These are phyloP conservation scores for Choreutis nemorana DNA, from an alignment of 2,888 invertebrate genomes.

Conservation along the genomic window DNA sequence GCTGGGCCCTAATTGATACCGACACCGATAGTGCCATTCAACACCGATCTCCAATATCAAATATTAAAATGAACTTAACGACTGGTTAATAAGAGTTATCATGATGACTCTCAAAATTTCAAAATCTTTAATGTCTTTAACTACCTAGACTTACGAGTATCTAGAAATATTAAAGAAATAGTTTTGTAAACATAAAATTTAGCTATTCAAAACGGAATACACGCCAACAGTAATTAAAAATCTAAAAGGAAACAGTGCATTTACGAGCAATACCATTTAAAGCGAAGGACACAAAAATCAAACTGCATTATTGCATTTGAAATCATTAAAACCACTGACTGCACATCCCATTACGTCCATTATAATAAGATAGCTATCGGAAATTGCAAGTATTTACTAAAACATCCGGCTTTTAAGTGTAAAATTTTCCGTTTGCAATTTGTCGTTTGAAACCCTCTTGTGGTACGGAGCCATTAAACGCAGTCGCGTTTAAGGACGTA, in stretches of 20 bases:
- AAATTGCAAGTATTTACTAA: conserved; percentile 53
- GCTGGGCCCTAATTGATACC: conserved; percentile 27
- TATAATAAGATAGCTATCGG: conserved; percentile 49
- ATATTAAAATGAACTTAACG: no score
- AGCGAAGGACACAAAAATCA: conserved; percentile 21
- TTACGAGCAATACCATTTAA: no score
- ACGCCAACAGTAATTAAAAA: no score
- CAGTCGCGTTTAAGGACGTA: conserved; percentile 10
- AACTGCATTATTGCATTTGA: conserved; percentile 22
- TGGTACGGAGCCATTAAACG: conserved; percentile 26
- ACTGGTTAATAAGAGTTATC: conserved; percentile 19
- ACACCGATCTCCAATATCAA: conserved; percentile 14
- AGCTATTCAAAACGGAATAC: no score
- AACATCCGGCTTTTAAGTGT: conserved; percentile 61
- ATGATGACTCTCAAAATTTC: no score
- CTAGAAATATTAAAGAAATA: no score
- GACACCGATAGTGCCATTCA: conserved; percentile 46
- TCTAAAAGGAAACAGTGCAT: no score
- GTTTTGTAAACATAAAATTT: no score
- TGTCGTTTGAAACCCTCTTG: conserved; percentile 28
- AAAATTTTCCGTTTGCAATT: conserved; percentile 63
- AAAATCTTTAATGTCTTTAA: no score
- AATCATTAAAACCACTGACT: conserved; percentile 28
- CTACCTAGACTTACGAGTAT: no score
- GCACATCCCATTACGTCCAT: conserved; percentile 34